These are phyloP conservation scores for Temnothorax ravouxi DNA, from an alignment of 2,888 invertebrate species.

Conservation along the genomic window DNA sequence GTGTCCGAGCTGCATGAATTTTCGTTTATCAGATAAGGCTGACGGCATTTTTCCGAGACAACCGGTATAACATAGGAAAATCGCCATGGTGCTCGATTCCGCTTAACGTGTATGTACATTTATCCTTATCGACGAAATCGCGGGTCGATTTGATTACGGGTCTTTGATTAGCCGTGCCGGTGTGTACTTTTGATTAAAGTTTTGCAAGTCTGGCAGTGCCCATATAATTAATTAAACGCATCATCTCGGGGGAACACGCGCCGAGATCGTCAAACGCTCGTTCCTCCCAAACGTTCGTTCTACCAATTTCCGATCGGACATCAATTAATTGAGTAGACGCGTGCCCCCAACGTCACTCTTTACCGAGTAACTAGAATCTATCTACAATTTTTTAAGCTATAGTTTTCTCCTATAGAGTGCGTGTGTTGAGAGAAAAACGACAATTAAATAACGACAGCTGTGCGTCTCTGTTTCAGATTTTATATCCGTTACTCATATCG, in stretches of 20 bases:
- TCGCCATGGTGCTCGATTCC: slow-evolving; percentile 35
- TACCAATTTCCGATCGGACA: slow-evolving; percentile 21
- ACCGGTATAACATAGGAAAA: slow-evolving; percentile 29
- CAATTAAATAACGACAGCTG: slow-evolving; percentile 28
- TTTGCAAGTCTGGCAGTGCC: slow-evolving; percentile 83
- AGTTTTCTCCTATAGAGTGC: slow-evolving; percentile 47
- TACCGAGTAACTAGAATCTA: slow-evolving; percentile 60
- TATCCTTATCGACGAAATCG: slow-evolving; percentile 17
- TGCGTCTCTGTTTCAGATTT: neutral
- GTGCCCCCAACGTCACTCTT: slow-evolving; percentile 47
- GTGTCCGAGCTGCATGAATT: neutral
- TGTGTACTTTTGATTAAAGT: slow-evolving; percentile 76
- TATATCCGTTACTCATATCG: neutral
- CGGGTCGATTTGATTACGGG: slow-evolving; percentile 72
- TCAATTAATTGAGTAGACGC: slow-evolving; percentile 31
- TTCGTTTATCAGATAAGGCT: neutral
- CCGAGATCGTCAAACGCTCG: slow-evolving; percentile 27
- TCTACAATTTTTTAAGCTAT: slow-evolving; percentile 64
- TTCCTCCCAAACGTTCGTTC: neutral
- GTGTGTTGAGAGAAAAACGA: slow-evolving; percentile 28
- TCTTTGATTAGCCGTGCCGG: slow-evolving; percentile 74
- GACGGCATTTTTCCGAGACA: slow-evolving; percentile 27
- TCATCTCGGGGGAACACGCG: slow-evolving; percentile 57
- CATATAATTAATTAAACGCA: slow-evolving; percentile 78
- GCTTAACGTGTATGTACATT: slow-evolving; percentile 40